Evolutionary conservation across 2,888 invertebrate species (phyloP), one percentile per base, ranked within the genome.

Genomic region (Amiota communis): DNA sequence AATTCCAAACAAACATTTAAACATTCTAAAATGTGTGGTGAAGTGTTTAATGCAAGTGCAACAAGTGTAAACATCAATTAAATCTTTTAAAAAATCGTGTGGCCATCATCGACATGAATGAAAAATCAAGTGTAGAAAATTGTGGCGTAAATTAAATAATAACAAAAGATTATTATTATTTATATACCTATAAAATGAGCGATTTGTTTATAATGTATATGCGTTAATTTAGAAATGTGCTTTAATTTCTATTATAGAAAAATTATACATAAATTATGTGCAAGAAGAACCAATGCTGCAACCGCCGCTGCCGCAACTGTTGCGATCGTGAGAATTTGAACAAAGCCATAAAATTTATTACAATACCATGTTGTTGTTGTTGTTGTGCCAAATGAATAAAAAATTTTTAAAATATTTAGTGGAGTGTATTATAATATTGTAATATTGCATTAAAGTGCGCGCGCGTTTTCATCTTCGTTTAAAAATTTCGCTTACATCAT

Each of bases 11-110:
- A 47, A 72, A 23, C 57, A 67, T 83, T 72, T 20, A 72, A 64
- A 73, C 70, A 75, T 68, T 49, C 53, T 53, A 12, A 57, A 57
- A 13, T 17, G 68, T 65, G 65, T 75, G 77, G 76, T 76, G 72
- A 76, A 76, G 61, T 36, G 70, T 15, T n/a, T n/a, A 6, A 11
- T 11, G 15, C 36, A 70, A 59, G 51, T 47, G 46, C 59, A 15
- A 59, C 47, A 17, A 67, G 56, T 10, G 1, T 6, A 10, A 36
- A 15, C 56, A 12, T 70, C 71, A 65, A 57, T 67, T 72, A 79
- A 82, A 80, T 64, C 23, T 71, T 78, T 78, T 72, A 49, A 81
- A 80, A 77, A 77, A 74, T 75, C 82, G 83, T 80, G 80, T 82
- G 82, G 77, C 75, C 84, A 78, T 75, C 82, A 67, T 75, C 82